Conservation (phyloP, 2,888 invertebrate species). For the Axea sp. region DNA sequence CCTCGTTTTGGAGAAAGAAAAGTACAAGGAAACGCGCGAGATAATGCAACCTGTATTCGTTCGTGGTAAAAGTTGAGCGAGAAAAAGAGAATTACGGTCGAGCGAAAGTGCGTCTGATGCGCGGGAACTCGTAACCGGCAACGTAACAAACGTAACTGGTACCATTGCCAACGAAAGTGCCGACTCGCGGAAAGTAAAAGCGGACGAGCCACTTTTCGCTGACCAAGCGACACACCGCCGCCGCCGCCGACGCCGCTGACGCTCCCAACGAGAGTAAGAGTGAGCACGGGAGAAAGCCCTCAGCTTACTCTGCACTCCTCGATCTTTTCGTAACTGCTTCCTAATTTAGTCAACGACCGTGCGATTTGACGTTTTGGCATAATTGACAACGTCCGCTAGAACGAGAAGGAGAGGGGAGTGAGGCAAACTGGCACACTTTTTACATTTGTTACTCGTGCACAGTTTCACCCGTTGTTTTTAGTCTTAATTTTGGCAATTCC, state of each 20-base stretch:
- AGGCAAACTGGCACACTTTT: no score
- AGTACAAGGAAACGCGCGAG: slow-evolving; percentile 22
- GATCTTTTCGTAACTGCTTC: slow-evolving; percentile 18
- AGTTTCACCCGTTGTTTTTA: no score
- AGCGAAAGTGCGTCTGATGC: slow-evolving; percentile 55
- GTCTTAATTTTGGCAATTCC: no score
- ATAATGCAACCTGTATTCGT: slow-evolving; percentile 10
- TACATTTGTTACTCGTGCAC: no score
- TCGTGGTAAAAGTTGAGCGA: slow-evolving; percentile 33
- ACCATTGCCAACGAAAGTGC: slow-evolving; percentile 78
- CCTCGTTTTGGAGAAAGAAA: slow-evolving; percentile 23
- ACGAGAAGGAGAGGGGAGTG: no score
- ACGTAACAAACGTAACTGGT: slow-evolving; percentile 78
- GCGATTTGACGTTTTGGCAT: no score
- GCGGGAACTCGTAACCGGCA: slow-evolving; percentile 67
- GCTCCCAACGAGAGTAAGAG: slow-evolving; percentile 49
- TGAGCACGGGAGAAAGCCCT: slow-evolving; percentile 33
- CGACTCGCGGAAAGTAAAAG: slow-evolving; percentile 74
- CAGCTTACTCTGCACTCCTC: neutral
- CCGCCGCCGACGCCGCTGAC: slow-evolving; percentile 1
- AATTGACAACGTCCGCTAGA: no score
- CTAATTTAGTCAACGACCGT: slow-evolving; percentile 4
- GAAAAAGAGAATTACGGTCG: slow-evolving; percentile 35
- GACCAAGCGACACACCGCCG: slow-evolving; percentile 25
- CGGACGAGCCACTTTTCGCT: slow-evolving; percentile 74